Conservation (phyloP, 2,888 invertebrate genomes). For the Operophtera brumata region DNA sequence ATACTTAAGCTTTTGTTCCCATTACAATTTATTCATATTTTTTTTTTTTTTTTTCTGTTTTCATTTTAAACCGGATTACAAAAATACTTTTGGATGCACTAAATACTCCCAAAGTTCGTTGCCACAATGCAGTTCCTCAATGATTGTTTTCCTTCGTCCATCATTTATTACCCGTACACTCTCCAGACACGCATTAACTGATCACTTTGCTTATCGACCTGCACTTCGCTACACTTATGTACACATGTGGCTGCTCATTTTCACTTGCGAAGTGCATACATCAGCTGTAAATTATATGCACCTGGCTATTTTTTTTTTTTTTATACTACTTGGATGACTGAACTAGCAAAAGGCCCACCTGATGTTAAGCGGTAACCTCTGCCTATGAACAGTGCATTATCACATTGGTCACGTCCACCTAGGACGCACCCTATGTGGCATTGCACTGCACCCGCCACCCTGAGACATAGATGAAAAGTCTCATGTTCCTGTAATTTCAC, state of each 20-base stretch:
- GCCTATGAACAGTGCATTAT: too few species aligned
- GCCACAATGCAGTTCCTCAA: constrained; percentile 22
- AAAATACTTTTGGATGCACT: too few species aligned
- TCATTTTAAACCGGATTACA: background rate
- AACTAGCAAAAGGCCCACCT: too few species aligned
- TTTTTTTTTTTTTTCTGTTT: too few species aligned
- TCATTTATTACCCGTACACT: constrained; percentile 33
- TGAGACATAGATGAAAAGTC: too few species aligned
- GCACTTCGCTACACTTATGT: constrained; percentile 25
- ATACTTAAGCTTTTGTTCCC: too few species aligned
- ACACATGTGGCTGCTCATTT: constrained; percentile 28
- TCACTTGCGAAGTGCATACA: constrained; percentile 32
- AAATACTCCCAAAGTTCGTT: constrained; percentile 9
- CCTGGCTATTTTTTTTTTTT: constrained; percentile 24
- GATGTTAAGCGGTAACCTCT: too few species aligned
- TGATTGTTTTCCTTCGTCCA: constrained; percentile 13
- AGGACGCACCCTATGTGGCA: too few species aligned
- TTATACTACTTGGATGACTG: too few species aligned
- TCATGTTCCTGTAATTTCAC: too few species aligned
- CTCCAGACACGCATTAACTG: constrained; percentile 32
- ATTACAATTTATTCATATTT: background rate
- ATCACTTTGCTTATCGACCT: constrained; percentile 38
- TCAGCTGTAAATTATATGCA: constrained; percentile 34
- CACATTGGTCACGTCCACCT: too few species aligned
- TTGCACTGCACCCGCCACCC: too few species aligned